These are phyloP conservation scores for Cynocephalus volans DNA, from an alignment of 2,113 vertebrate genomes.

Conservation along the genomic window DNA sequence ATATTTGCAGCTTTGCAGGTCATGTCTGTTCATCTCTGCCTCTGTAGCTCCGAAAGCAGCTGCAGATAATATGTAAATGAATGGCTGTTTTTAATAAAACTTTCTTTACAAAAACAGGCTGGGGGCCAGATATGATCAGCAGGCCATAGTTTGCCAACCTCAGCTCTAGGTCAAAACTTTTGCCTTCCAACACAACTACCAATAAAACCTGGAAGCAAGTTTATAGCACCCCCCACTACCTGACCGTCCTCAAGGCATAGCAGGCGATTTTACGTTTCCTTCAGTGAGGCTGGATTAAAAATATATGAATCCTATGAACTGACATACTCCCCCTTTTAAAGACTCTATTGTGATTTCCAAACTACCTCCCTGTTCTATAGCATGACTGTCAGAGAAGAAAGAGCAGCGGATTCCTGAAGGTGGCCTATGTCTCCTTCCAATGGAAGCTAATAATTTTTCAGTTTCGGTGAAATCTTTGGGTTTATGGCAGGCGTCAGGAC, in stretches of 20 bases:
- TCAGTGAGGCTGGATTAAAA: background rate
- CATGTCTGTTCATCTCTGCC: background rate
- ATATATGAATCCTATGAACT: background rate
- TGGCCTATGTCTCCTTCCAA: background rate
- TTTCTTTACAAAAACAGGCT: slow-evolving; percentile 16
- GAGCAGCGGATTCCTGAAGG: background rate
- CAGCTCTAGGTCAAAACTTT: background rate
- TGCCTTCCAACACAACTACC: background rate
- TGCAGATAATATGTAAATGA: background rate
- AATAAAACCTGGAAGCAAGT: background rate
- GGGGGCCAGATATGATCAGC: background rate
- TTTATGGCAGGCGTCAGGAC: slow-evolving; percentile 13
- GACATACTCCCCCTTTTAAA: background rate
- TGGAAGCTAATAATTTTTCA: background rate
- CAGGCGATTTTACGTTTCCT: fast-evolving
- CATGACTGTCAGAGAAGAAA: background rate
- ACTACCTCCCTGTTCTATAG: background rate
- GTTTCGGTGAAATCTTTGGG: fast-evolving
- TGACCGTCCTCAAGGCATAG: background rate
- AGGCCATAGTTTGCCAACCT: background rate
- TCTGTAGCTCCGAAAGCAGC: background rate
- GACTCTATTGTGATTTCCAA: background rate
- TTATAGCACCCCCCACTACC: background rate
- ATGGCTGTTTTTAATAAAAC: slow-evolving; percentile 6
- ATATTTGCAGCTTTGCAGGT: no score